Evolutionary conservation across 1,140 invertebrate genomes (phyloP), one percentile per base, ranked within the genome.

Genomic region (Anastatus disparis): DNA sequence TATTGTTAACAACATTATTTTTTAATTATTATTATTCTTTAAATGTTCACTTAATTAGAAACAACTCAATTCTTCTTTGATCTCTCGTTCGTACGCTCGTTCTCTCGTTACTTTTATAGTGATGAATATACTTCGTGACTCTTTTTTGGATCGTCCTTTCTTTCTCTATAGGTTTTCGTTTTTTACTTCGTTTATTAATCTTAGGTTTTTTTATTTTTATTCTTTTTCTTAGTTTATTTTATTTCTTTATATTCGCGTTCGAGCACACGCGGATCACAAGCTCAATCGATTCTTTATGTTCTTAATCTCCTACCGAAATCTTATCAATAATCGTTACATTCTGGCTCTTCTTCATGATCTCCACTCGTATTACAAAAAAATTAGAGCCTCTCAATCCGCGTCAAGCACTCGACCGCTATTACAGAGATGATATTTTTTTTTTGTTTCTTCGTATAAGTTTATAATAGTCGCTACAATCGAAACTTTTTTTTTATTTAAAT

Each of bases 81-180:
- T n/a, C n/a, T n/a, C n/a, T n/a, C n/a, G n/a, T n/a, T 50, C 65
- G 50, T 56, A 35, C 66, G 44, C 20, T 52, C 46, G 17, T 17
- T 38, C 50, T 31, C 50, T 55, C 61, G 22, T 56, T 56, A 50
- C 31, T 71, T 26, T 40, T 74, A 75, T 67, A 77, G 35, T 35
- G 76, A 81, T 77, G 64, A 80, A 79, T 81, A 76, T 76, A 77
- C 66, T 35, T 75, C 61, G 62, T 56, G 76, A 15, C 12, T 48
- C 12, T 42, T 31, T 62, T 31, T 62, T 17, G 38, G 35, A 42
- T 59, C 56, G 38, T 26, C 22, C 15, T 4, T 75, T 78, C 71
- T 44, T 70, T 76, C 78, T 76, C n/a, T n/a, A n/a, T n/a, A n/a
- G n/a, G n/a, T n/a, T n/a, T n/a, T n/a, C n/a, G n/a, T n/a, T n/a